Conservation (phyloP, 2,888 invertebrate genomes). For the Eudemis profundana region DNA sequence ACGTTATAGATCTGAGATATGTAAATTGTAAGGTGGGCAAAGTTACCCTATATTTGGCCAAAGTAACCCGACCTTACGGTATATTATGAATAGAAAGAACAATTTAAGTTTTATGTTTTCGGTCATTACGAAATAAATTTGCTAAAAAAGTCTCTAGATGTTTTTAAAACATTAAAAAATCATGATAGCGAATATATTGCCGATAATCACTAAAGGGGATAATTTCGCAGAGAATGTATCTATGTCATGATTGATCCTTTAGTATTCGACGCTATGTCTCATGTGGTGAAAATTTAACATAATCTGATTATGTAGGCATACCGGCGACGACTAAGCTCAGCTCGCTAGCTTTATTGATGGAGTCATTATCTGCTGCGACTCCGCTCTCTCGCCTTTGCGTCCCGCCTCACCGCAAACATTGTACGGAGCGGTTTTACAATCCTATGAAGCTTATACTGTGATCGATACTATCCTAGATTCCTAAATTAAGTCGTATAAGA, state of each 20-base stretch:
- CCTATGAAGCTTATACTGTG: constrained; percentile 1
- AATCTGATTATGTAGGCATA: constrained; percentile 57
- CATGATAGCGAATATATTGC: too few species aligned
- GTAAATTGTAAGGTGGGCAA: too few species aligned
- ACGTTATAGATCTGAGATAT: too few species aligned
- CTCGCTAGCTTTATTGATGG: constrained; percentile 49
- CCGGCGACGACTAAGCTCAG: constrained; percentile 46
- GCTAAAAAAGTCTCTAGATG: too few species aligned
- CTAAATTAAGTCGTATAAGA: not conserved
- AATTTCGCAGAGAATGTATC: constrained; percentile 14
- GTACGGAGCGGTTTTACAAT: constrained; percentile 27
- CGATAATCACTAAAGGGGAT: too few species aligned
- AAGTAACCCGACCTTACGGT: too few species aligned
- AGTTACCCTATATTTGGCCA: too few species aligned
- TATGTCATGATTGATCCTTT: constrained; percentile 49
- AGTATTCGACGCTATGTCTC: constrained; percentile 49
- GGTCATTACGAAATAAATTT: too few species aligned
- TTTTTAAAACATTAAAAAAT: too few species aligned
- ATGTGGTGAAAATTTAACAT: constrained; percentile 54
- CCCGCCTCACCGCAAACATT: constrained; percentile 13
- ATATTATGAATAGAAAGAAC: too few species aligned
- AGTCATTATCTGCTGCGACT: constrained; percentile 47
- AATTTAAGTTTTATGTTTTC: too few species aligned
- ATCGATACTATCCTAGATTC: constrained; percentile 1
- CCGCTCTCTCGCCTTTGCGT: constrained; percentile 28